phyloP scores from a whole-genome alignment of 2,113 vertebrate species.

The Oryzias melastigma region DNA sequence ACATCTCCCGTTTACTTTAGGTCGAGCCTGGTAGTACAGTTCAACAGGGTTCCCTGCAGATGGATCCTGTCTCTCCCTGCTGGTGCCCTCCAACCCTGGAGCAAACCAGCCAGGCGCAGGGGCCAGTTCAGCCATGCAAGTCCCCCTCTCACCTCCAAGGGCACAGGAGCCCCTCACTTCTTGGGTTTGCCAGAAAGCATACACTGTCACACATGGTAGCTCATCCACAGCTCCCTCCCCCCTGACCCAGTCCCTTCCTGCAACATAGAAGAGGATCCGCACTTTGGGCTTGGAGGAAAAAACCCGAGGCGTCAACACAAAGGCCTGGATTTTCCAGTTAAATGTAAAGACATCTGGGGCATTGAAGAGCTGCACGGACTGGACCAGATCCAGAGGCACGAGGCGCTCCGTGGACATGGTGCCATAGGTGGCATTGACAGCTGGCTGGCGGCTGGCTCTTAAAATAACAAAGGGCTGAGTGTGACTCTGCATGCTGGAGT shows the following conservation, averaged over 20 bases:
- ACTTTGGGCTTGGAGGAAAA: constrained; percentile 82
- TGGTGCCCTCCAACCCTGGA: constrained; percentile 74
- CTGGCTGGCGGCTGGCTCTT: constrained; percentile 77
- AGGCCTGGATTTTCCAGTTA: constrained; percentile 85
- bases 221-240: constrained; percentile 63
- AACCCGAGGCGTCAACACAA: constrained; percentile 80
- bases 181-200: constrained; percentile 87
- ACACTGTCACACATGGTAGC: constrained; percentile 86
- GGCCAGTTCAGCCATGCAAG: constrained; percentile 85
- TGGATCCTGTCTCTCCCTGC: constrained; percentile 76
- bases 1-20: constrained; percentile 76
- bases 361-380: constrained; percentile 75
- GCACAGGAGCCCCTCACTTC: constrained; percentile 84
- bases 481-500: constrained; percentile 87
- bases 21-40: constrained; percentile 85
- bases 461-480: constrained; percentile 89
- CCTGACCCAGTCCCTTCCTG: constrained; percentile 85
- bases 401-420: constrained; percentile 76
- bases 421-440: constrained; percentile 83
- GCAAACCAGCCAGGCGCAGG: constrained; percentile 82
- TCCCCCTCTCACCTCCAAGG: constrained; percentile 77
- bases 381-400: constrained; percentile 81
- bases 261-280: constrained; percentile 86
- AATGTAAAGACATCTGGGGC: constrained; percentile 75
- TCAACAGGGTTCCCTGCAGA: constrained; percentile 83